These are phyloP conservation scores for Myiozetetes cayanensis DNA, from an alignment of 2,113 vertebrate genomes.

Conservation along the genomic window DNA sequence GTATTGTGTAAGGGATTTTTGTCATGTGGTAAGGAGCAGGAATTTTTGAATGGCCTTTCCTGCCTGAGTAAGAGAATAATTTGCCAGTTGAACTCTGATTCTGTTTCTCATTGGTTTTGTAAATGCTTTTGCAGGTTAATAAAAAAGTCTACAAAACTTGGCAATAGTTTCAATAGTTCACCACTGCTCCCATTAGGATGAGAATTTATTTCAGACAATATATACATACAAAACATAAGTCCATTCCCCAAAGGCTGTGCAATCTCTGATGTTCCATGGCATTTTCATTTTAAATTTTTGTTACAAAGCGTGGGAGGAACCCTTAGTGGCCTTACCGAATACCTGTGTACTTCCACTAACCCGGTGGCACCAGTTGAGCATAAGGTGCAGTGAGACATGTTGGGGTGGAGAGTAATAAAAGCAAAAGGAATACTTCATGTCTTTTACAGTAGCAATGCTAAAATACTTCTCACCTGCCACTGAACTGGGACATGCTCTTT, in stretches of 20 bases:
- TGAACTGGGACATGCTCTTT: rapidly evolving
- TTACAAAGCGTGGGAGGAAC: neutral
- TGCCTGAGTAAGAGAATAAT: neutral
- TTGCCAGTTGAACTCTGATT: neutral
- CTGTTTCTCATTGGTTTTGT: neutral
- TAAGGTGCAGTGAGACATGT: neutral
- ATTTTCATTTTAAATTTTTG: neutral
- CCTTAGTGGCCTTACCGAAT: rapidly evolving
- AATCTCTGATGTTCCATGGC: neutral
- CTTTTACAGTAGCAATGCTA: neutral
- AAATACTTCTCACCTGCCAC: neutral
- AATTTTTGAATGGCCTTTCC: constrained; percentile 17
- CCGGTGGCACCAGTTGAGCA: neutral
- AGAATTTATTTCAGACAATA: neutral
- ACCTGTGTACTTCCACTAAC: neutral
- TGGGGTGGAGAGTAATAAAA: neutral
- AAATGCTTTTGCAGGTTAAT: neutral
- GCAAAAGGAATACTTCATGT: neutral
- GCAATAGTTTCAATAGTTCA: neutral
- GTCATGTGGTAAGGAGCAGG: constrained; percentile 4
- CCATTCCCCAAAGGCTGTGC: neutral
- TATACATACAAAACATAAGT: neutral
- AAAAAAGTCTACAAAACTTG: neutral
- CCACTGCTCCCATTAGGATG: neutral
- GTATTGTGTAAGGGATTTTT: constrained; percentile 14